Conservation (phyloP, 92 coral and sea anemone species). For the Porites cylindrica region DNA sequence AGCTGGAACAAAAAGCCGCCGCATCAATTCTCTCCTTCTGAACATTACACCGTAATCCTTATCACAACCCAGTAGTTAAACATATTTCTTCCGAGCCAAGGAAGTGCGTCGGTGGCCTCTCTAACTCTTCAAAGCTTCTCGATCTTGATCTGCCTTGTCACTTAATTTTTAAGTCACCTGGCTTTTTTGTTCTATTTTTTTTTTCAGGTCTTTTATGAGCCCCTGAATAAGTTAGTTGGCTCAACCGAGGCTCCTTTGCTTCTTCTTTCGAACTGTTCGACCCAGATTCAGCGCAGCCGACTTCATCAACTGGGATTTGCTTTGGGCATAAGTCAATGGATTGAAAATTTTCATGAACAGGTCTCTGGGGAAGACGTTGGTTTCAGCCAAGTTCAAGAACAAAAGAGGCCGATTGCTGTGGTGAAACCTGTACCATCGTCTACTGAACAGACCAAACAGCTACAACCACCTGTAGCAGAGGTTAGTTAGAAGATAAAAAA, state of each 20-base stretch:
- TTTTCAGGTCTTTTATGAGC: slow-evolving; percentile 83
- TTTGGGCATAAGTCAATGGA: slow-evolving; percentile 86
- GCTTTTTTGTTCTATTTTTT: too few species aligned
- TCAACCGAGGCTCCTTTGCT: slow-evolving; percentile 66
- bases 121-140: too few species aligned
- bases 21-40: too few species aligned
- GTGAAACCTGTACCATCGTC: slow-evolving; percentile 53
- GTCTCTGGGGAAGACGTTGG: slow-evolving; percentile 33
- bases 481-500: not conserved
- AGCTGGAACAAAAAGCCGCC: too few species aligned
- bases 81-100: too few species aligned
- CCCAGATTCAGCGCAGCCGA: slow-evolving; percentile 69
- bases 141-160: too few species aligned
- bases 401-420: slow-evolving; percentile 65
- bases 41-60: too few species aligned
- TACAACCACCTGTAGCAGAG: not conserved
- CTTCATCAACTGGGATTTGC: slow-evolving; percentile 84
- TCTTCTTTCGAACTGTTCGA: slow-evolving; percentile 73
- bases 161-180: too few species aligned
- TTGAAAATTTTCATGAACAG: slow-evolving; percentile 72
- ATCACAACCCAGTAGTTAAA: too few species aligned
- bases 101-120: too few species aligned
- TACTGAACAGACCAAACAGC: not conserved
- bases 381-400: not conserved
- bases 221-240: slow-evolving; percentile 79